These are phyloP conservation scores for Danaus melanippus DNA, from an alignment of 1,140 invertebrate species.

Conservation along the genomic window DNA sequence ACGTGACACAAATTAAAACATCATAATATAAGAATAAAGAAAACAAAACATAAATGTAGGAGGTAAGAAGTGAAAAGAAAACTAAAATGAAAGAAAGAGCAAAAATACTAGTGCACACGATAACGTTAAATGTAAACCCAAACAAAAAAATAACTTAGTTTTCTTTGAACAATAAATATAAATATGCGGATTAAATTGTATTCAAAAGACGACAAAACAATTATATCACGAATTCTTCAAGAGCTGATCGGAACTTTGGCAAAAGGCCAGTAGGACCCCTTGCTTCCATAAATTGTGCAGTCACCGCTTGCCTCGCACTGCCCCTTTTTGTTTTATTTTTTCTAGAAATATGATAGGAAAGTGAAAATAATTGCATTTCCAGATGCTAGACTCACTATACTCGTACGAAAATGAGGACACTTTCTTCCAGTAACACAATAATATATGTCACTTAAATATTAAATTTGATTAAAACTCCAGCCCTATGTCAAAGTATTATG, in stretches of 20 bases:
- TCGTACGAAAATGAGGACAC: too few species aligned
- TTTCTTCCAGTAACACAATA: too few species aligned
- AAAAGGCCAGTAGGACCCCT: slow-evolving; percentile 28
- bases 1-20: too few species aligned
- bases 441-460: too few species aligned
- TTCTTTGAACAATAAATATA: slow-evolving; percentile 36
- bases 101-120: too few species aligned
- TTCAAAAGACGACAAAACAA: slow-evolving; percentile 50
- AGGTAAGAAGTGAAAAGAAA: too few species aligned
- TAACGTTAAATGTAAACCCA: neutral
- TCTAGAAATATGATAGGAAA: slow-evolving; percentile 34
- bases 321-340: slow-evolving; percentile 10
- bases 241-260: slow-evolving; percentile 42
- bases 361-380: slow-evolving; percentile 39
- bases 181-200: slow-evolving; percentile 43
- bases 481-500: too few species aligned
- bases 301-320: slow-evolving; percentile 24
- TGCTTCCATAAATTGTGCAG: slow-evolving; percentile 45
- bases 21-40: too few species aligned
- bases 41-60: too few species aligned
- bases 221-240: slow-evolving; percentile 44
- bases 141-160: slow-evolving; percentile 8
- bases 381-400: slow-evolving; percentile 8
- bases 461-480: too few species aligned
- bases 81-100: too few species aligned